A percentile compares a stretch with the other conserved stretches of the same genome.
Conservation (phyloP, 2,113 vertebrate species). For the Crotalus horridus region DNA sequence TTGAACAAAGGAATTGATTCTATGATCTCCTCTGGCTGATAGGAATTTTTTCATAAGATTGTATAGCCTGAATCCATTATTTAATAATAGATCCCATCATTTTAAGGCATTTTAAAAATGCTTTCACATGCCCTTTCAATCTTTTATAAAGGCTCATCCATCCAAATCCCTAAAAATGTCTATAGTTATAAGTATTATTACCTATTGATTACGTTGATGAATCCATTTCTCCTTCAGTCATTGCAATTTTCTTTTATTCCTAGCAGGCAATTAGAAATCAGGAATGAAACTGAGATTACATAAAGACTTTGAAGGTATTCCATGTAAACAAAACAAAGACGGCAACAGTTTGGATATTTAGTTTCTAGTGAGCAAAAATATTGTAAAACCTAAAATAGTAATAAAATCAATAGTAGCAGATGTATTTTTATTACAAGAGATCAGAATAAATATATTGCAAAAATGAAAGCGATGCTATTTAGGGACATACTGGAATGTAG, state of each 20-base stretch:
- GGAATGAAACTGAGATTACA: not conserved
- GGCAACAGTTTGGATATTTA: not conserved
- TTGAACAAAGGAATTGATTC: not conserved
- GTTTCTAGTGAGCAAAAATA: not conserved
- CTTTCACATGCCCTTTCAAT: not conserved
- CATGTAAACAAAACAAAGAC: not conserved
- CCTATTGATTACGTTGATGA: not conserved
- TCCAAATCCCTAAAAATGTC: not conserved
- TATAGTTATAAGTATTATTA: not conserved
- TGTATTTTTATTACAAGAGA: not conserved
- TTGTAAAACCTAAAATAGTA: not conserved
- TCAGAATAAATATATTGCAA: not conserved
- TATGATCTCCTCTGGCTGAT: not conserved
- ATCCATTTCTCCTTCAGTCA: not conserved
- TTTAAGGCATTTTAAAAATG: not conserved
- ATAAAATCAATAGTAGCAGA: not conserved
- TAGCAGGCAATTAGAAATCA: not conserved
- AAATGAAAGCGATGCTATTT: not conserved
- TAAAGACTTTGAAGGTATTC: not conserved
- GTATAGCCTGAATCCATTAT: not conserved
- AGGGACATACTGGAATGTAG: not conserved
- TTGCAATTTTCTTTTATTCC: not conserved
- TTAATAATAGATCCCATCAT: not conserved
- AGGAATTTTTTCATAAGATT: not conserved
- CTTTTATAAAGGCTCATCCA: not conserved